Evolutionary conservation across 2,797 vertebrate genomes (phyloP).

Genomic region (Molossus molossus): DNA sequence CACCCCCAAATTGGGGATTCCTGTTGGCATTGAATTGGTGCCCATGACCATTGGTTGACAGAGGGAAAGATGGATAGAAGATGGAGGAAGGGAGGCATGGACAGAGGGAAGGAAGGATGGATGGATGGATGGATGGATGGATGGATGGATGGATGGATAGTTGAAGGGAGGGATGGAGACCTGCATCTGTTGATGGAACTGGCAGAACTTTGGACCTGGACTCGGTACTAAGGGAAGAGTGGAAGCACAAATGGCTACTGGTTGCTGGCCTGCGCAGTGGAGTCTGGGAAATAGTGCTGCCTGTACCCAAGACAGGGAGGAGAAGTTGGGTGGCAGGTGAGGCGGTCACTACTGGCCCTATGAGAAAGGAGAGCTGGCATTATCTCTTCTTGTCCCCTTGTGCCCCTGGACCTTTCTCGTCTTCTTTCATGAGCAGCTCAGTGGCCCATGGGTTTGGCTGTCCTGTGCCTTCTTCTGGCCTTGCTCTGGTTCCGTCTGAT

Average conservation of each 20-base stretch:
- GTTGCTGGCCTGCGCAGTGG: accelerated
- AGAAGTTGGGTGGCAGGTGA: not conserved
- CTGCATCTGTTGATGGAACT: not conserved
- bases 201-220: not conserved
- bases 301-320: not conserved
- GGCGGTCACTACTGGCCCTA: not conserved
- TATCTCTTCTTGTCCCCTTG: not conserved
- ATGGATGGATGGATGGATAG: accelerated
- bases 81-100: not conserved
- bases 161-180: not conserved
- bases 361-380: accelerated
- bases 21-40: not conserved
- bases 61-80: not conserved
- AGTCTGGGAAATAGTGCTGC: accelerated
- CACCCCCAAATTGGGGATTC: not conserved
- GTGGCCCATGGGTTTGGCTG: not conserved
- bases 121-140: not conserved
- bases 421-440: not conserved
- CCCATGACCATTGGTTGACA: not conserved
- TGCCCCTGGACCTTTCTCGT: not conserved
- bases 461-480: not conserved
- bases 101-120: not conserved
- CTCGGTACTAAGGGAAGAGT: not conserved
- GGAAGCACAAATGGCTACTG: not conserved
- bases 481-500: not conserved